Conservation (phyloP, 2,888 invertebrate genomes). For the Rhagophthalmus giganteus region DNA sequence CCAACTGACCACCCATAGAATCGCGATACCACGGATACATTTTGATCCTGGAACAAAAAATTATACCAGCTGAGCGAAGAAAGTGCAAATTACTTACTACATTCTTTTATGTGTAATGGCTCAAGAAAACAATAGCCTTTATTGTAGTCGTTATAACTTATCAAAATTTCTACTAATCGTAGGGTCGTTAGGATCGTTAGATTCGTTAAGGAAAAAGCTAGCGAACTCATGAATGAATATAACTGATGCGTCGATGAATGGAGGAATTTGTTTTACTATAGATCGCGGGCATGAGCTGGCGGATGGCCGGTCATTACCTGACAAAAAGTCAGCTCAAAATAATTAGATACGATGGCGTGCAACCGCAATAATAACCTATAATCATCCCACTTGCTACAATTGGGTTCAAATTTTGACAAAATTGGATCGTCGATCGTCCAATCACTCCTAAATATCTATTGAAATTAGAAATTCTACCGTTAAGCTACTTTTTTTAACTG, state of each 20-base stretch:
- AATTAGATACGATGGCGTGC: slow-evolving; percentile 35
- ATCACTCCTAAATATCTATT: background rate
- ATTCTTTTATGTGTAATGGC: too few relatives aligned
- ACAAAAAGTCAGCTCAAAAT: slow-evolving; percentile 29
- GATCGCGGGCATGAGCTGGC: slow-evolving; percentile 20
- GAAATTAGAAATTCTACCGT: background rate
- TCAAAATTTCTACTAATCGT: too few relatives aligned
- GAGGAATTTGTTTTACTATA: slow-evolving; percentile 22
- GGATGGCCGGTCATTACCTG: slow-evolving; percentile 29
- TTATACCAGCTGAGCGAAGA: background rate
- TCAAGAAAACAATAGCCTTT: too few relatives aligned
- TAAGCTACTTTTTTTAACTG: background rate
- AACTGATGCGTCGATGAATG: slow-evolving; percentile 15
- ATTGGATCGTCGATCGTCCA: slow-evolving; percentile 1
- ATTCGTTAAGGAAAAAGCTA: too few relatives aligned
- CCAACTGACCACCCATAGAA: slow-evolving; percentile 60
- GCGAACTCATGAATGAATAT: slow-evolving; percentile 9
- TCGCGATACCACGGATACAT: slow-evolving; percentile 70
- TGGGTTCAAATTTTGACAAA: slow-evolving; percentile 26
- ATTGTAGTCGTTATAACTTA: too few relatives aligned
- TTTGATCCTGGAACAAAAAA: slow-evolving; percentile 43
- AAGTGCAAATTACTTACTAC: too few relatives aligned
- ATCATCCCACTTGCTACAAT: slow-evolving; percentile 34
- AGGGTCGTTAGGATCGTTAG: too few relatives aligned
- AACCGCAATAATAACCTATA: slow-evolving; percentile 33